Percentiles rank a stretch among this genome's conserved stretches.
Evolutionary conservation across 2,888 invertebrate genomes (phyloP).

Genomic region (Pollenia angustigena): DNA sequence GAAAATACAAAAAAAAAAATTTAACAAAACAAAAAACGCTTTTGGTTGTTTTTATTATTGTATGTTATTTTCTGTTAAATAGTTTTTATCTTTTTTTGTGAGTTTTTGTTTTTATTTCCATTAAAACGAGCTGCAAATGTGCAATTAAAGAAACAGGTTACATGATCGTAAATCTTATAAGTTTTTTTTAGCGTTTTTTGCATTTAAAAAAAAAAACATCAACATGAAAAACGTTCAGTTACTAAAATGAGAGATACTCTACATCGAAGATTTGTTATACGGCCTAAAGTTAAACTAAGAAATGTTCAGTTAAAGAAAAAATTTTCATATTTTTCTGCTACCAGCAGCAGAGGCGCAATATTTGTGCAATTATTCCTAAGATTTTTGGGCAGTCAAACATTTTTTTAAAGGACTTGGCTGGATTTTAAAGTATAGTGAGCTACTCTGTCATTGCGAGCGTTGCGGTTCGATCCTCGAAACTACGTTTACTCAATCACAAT

Average conservation of each 20-base stretch:
- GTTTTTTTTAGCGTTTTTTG: slow-evolving; percentile 66
- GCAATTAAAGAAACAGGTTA: slow-evolving; percentile 84
- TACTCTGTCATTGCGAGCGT: no score
- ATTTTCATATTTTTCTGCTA: no score
- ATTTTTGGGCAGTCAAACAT: no score
- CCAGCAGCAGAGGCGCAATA: no score
- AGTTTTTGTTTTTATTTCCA: slow-evolving; percentile 72
- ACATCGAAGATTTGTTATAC: slow-evolving; percentile 30
- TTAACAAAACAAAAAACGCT: slow-evolving; percentile 45
- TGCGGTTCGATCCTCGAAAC: no score
- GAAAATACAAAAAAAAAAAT: slow-evolving; percentile 24
- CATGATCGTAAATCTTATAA: slow-evolving; percentile 81
- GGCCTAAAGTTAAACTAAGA: not conserved
- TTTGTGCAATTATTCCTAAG: no score
- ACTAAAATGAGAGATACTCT: slow-evolving; percentile 29
- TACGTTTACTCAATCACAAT: no score
- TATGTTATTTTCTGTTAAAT: slow-evolving; percentile 70
- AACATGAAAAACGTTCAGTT: slow-evolving; percentile 65
- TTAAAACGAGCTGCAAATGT: slow-evolving; percentile 80
- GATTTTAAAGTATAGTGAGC: no score
- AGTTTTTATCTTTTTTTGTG: slow-evolving; percentile 68
- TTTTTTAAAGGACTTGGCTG: no score
- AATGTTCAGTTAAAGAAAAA: no score
- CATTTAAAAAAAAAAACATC: slow-evolving; percentile 45
- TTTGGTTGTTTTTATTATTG: slow-evolving; percentile 58